phyloP scores from a whole-genome alignment of 2,797 vertebrate species.

The Avahi laniger region DNA sequence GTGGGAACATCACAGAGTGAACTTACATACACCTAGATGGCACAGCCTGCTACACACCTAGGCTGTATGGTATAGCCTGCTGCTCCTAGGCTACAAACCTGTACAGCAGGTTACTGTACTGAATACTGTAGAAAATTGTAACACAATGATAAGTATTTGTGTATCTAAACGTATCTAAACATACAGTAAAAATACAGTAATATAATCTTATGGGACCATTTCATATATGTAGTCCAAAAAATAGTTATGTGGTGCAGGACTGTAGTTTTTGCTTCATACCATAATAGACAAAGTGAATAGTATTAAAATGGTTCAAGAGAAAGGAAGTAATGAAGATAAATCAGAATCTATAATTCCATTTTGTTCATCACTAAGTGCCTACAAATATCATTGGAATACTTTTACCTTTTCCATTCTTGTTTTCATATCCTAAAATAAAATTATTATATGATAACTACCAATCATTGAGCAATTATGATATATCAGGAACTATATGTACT shows the following conservation, averaged over 20 bases:
- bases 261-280: background rate
- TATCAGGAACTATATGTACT: background rate
- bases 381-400: background rate
- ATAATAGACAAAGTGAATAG: background rate
- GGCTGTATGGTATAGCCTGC: background rate
- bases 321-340: conserved; percentile 15
- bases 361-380: background rate
- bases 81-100: background rate
- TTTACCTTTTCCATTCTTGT: background rate
- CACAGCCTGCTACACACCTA: background rate
- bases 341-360: conserved; percentile 20
- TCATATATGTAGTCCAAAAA: background rate
- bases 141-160: background rate
- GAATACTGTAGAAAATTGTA: background rate
- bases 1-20: background rate
- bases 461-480: background rate
- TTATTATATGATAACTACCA: background rate
- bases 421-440: conserved; percentile 14
- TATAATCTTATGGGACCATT: background rate
- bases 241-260: background rate
- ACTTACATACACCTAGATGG: background rate
- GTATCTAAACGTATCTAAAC: background rate
- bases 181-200: background rate
- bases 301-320: background rate
- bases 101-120: background rate